These are phyloP conservation scores for Telenomus remus DNA, from an alignment of 1,140 invertebrate genomes.

Conservation along the genomic window DNA sequence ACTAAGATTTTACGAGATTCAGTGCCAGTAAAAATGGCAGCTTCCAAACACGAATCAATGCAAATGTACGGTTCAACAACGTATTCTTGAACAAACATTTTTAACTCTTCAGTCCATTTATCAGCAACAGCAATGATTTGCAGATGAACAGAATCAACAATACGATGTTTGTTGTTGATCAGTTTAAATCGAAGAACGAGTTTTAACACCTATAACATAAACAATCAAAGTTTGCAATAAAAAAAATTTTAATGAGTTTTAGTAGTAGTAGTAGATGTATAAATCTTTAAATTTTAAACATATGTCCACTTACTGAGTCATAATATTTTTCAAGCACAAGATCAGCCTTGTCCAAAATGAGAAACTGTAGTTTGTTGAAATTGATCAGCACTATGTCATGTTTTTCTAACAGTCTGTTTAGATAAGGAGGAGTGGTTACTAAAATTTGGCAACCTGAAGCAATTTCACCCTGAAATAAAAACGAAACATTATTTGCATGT, in stretches of 20 bases:
- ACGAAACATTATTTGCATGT: conserved; percentile 34
- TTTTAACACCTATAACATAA: conserved; percentile 48
- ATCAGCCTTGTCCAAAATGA: conserved; percentile 71
- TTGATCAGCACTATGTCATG: conserved; percentile 54
- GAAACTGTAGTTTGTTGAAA: conserved; percentile 61
- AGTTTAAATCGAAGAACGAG: conserved; percentile 61
- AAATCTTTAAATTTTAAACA: conserved; percentile 11
- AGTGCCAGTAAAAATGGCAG: conserved; percentile 63
- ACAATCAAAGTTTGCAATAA: neutral
- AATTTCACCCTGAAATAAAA: conserved; percentile 61
- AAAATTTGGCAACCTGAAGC: conserved; percentile 72
- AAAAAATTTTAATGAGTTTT: neutral
- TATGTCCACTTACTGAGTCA: conserved; percentile 48
- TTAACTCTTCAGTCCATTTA: conserved; percentile 62
- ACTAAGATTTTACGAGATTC: conserved; percentile 57
- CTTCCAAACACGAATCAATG: conserved; percentile 72
- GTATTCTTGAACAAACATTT: conserved; percentile 53
- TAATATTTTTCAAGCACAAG: conserved; percentile 68
- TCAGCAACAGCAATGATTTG: conserved; percentile 65
- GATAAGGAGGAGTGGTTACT: conserved; percentile 68
- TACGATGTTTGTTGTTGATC: conserved; percentile 57
- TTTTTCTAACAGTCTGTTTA: conserved; percentile 60
- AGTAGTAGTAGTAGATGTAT: too few relatives aligned
- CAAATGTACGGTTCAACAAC: conserved; percentile 66
- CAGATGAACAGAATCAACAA: conserved; percentile 45